Conservation (phyloP, 2,797 vertebrate genomes). For the Pachyuromys duprasi region DNA sequence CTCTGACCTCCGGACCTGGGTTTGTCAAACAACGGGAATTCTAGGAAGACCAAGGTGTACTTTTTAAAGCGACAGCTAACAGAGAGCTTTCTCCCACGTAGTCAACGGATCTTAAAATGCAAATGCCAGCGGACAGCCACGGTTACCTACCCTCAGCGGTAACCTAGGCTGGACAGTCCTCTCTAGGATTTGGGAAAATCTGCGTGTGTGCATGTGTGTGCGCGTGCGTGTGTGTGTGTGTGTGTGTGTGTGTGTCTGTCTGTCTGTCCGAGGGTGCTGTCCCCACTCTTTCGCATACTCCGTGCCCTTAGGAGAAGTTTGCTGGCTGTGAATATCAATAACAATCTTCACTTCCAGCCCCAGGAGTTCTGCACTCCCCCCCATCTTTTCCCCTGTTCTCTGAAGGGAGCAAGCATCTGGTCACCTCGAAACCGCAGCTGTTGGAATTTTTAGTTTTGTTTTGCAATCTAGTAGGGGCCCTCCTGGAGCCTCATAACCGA, state of each 20-base stretch:
- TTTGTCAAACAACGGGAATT: slow-evolving; percentile 53
- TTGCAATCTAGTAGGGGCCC: slow-evolving; percentile 53
- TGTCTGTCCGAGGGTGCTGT: not conserved
- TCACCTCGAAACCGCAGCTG: slow-evolving; percentile 61
- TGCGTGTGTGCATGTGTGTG: not conserved
- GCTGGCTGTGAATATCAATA: not conserved
- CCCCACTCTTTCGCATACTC: not conserved
- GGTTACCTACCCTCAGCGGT: not conserved
- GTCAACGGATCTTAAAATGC: not conserved
- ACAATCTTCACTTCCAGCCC: not conserved
- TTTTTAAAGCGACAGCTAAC: slow-evolving; percentile 49
- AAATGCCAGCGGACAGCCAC: not conserved
- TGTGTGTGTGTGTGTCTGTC: not conserved
- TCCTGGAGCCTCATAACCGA: slow-evolving; percentile 69
- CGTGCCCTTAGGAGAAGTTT: slow-evolving; percentile 63
- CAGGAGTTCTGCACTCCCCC: not conserved
- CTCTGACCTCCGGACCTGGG: not conserved
- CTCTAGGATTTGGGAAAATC: slow-evolving; percentile 7
- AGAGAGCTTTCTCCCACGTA: slow-evolving; percentile 2
- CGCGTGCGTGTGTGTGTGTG: slow-evolving; percentile 17
- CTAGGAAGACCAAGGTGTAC: slow-evolving; percentile 39
- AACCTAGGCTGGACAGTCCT: not conserved
- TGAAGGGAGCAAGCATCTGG: not conserved
- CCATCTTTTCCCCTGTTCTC: not conserved
- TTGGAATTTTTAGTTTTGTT: slow-evolving; percentile 66